Base-by-base conservation (phyloP, 1,140 invertebrate species). In the Macrocentrus cingulum region DNA sequence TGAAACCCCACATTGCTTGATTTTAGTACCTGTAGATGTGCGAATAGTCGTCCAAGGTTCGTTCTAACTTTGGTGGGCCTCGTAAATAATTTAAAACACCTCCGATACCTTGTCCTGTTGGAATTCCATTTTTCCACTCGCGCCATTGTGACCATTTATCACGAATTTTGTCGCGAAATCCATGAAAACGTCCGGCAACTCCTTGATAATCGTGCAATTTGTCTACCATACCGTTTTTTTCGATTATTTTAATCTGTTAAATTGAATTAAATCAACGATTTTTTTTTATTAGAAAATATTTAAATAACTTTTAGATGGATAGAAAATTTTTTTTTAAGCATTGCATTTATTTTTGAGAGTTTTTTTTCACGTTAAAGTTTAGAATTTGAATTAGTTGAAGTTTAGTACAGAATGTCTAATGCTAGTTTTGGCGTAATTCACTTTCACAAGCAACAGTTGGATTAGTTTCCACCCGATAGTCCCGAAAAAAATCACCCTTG, bases 171-270 rank as follows among this genome's bases (percentile, higher is more conserved):
- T 91, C 88, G 22, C 87, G 80, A 46, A 83, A 77, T 19, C 80
- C 76, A 67, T 92, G 90, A n/a, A 88, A 69, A 22, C 87, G 80
- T n/a, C 90, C 90, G 0, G 84, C 69, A 20, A 87, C 71, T 5
- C 90, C 90, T 66, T 90, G 85, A 69, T 92, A 92, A 59, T 90
- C 87, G 65, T 90, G 83, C 50, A 92, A 76, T 74, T 92, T 92
- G 56, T 91, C 89, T 64, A 84, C 85, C 83, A 79, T 82, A 53
- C 25, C 9, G 9, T 1, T 3, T 51, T 51, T 36, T 37, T 29
- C 36, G 29, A 2, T 32, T 23, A 2, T 6, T 25, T 25, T 29
- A 16, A 32, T 9, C 9, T 22, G 22, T 48, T 29, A 29, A 13
- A 6, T 48, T 13, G 11, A 8, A 2, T 16, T 16, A 25, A 11